phyloP scores from a whole-genome alignment of 1,140 invertebrate species.

The Zaprionus davidi region DNA sequence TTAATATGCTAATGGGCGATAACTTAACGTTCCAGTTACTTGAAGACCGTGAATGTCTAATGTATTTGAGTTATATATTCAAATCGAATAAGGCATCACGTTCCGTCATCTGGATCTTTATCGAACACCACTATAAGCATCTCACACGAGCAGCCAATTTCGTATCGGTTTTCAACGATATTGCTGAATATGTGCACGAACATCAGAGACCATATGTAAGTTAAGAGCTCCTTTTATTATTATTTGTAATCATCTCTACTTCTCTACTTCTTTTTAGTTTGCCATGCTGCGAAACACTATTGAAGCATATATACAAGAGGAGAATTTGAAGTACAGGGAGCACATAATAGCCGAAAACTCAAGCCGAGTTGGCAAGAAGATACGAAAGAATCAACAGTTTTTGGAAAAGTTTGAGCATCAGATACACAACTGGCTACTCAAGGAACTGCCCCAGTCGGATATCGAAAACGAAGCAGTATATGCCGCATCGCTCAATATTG shows the following conservation, averaged over 20 bases:
- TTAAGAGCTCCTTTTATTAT: not conserved
- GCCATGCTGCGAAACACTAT: conserved; percentile 54
- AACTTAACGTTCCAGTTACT: conserved; percentile 59
- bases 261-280: conserved; percentile 58
- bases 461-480: conserved; percentile 23
- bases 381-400: conserved; percentile 59
- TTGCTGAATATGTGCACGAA: conserved; percentile 73
- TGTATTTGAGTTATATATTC: conserved; percentile 68
- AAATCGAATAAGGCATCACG: conserved; percentile 59
- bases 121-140: conserved; percentile 63
- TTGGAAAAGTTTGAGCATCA: conserved; percentile 66
- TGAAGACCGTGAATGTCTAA: conserved; percentile 60
- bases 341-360: conserved; percentile 56
- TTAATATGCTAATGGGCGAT: conserved; percentile 63
- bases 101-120: conserved; percentile 61
- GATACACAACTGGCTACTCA: conserved; percentile 68
- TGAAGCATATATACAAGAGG: conserved; percentile 37
- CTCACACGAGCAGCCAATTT: conserved; percentile 56
- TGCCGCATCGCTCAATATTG: conserved; percentile 57
- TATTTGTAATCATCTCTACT: not conserved
- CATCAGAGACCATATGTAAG: conserved; percentile 50
- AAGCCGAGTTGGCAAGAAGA: conserved; percentile 63
- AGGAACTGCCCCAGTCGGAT: conserved; percentile 34
- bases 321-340: conserved; percentile 8
- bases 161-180: conserved; percentile 76